Evolutionary conservation across 2,113 vertebrate genomes (phyloP).

Genomic region (Macroglossus sobrinus): DNA sequence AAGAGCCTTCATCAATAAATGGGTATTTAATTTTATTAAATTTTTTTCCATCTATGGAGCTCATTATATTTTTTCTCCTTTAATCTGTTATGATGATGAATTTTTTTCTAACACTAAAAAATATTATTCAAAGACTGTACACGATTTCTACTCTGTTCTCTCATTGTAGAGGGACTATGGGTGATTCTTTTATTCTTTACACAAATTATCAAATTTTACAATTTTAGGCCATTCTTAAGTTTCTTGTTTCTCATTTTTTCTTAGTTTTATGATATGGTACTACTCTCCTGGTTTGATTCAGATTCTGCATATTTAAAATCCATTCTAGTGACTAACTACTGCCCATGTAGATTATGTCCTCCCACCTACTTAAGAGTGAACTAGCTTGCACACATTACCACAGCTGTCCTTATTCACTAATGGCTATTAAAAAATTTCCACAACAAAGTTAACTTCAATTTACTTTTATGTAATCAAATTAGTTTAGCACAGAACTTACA

Average conservation of each 20-base stretch:
- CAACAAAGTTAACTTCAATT: conserved; percentile 13
- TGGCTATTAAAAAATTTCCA: background rate
- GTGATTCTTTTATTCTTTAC: background rate
- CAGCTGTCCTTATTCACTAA: background rate
- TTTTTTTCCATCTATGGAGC: background rate
- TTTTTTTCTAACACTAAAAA: background rate
- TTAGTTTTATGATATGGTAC: background rate
- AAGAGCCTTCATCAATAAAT: conserved; percentile 32
- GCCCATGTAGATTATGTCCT: background rate
- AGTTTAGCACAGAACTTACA: background rate
- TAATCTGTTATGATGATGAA: background rate
- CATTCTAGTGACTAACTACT: background rate
- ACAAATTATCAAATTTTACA: conserved; percentile 13
- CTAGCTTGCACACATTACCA: background rate
- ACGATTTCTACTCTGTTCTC: background rate
- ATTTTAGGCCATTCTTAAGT: background rate
- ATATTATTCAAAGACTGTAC: background rate
- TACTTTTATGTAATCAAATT: background rate
- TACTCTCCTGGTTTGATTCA: background rate
- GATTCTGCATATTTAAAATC: conserved; percentile 19
- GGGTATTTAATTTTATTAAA: background rate
- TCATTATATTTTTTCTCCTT: background rate
- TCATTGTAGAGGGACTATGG: background rate
- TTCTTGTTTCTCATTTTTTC: background rate
- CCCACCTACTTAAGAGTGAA: background rate